Base-by-base conservation (phyloP, 2,113 vertebrate species). In the Argyrosomus japonicus region DNA sequence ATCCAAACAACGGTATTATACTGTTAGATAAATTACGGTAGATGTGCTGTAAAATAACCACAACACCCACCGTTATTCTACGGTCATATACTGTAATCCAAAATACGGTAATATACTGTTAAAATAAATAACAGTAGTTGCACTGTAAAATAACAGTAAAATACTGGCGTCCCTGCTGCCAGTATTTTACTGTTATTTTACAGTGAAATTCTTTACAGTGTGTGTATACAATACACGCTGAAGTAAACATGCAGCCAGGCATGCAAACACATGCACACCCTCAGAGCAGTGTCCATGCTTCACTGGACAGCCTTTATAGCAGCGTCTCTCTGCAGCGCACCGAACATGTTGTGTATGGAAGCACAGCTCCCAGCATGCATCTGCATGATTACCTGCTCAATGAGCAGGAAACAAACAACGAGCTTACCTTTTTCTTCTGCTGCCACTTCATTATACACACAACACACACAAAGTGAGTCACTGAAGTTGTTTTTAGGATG, bases 301-400 rank as follows among this genome's bases (percentile, higher is more conserved):
- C 58, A 23, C 10, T 71, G 77, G 17, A 5, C 13, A 19, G 54
- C 21, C 23, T 18, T 43, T 71, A 29, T 56, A n/a, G 36, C 13
- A 27, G 17, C 1, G 4, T 50, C 15, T 74, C 71, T 23, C 48
- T 43, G 54, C 62, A 68, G 71, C 53, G 45, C 45, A 47, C 1
- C 53, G 32, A 25, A 32, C 17, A 1, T 68, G 62, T 67, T 72
- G 23, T 50, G 45, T 51, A 32, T 27, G 23, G 21, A 58, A 19
- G 25, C 62, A n/a, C 51, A 51, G 27, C 27, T 60, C 53, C 19
- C 75, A 58, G 63, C 29, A 15, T 23, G 60, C n/a, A 17, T 58
- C 40, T 64, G 62, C 50, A 48, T 75, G 54, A 68, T 82, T 68
- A 68, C 5, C 43, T 45, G 62, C 62, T 81, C 70, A 25, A 21